Evolutionary conservation across 1,140 invertebrate species (phyloP).

Genomic region (Drosophila repletoides): DNA sequence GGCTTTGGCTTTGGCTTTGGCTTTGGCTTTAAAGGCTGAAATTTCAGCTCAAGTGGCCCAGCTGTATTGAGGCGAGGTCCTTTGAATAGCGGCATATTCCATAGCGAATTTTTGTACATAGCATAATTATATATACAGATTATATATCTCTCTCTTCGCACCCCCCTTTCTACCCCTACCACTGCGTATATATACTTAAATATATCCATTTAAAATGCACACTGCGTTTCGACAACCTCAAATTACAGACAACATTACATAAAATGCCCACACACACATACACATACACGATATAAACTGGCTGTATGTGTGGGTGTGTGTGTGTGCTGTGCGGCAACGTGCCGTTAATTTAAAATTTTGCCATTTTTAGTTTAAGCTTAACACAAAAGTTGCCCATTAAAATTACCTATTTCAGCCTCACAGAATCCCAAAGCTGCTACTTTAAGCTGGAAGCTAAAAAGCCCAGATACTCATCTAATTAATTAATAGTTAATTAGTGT

Average conservation of each 20-base stretch:
- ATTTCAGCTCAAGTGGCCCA: constrained; percentile 20
- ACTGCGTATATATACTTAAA: constrained; percentile 26
- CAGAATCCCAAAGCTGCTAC: constrained; percentile 31
- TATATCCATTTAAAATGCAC: constrained; percentile 66
- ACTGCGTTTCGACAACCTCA: constrained; percentile 62
- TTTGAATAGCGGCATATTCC: constrained; percentile 37
- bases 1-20: not conserved
- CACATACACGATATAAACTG: constrained; percentile 12
- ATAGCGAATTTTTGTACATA: constrained; percentile 4
- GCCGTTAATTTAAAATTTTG: constrained; percentile 69
- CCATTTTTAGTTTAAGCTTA: constrained; percentile 65
- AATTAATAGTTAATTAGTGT: too few relatives aligned
- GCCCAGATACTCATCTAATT: not conserved
- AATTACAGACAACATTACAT: constrained; percentile 73
- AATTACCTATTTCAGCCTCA: not conserved
- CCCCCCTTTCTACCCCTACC: not conserved
- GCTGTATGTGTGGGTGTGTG: constrained; percentile 22
- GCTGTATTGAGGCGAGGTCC: constrained; percentile 8
- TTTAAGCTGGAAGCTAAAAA: not conserved
- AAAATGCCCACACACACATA: constrained; percentile 50
- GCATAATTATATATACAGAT: constrained; percentile 7
- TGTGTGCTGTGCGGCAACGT: constrained; percentile 15
- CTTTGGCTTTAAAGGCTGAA: constrained; percentile 3
- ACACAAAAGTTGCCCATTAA: constrained; percentile 22
- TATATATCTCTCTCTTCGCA: constrained; percentile 8